Evolutionary conservation across 2,797 vertebrate species (phyloP).

Genomic region (Sebastes vulpes): DNA sequence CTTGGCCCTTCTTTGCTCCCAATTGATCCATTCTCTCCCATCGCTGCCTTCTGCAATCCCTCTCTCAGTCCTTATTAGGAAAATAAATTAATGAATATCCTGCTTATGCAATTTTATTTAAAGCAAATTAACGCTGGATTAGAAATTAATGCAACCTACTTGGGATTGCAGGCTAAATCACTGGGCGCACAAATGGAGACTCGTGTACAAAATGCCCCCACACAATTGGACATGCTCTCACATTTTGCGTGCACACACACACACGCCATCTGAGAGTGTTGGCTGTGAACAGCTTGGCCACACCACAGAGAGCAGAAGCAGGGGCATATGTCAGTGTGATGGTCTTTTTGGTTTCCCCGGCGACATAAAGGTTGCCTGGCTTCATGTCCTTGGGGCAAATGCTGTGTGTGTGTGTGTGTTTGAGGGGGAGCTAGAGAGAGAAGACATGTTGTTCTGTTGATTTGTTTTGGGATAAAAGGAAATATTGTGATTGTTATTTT

Average conservation of each 20-base stretch:
- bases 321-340: constrained; percentile 86
- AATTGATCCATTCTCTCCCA: constrained; percentile 47
- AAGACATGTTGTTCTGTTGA: constrained; percentile 45
- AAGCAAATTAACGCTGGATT: constrained; percentile 47
- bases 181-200: constrained; percentile 70
- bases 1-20: constrained; percentile 34
- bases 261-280: constrained; percentile 81
- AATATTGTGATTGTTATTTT: neutral
- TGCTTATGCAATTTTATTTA: constrained; percentile 35
- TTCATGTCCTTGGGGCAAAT: constrained; percentile 84
- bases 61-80: constrained; percentile 41
- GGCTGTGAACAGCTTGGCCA: constrained; percentile 84
- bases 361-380: constrained; percentile 85
- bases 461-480: constrained; percentile 35
- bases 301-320: constrained; percentile 84
- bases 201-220: constrained; percentile 75
- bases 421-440: neutral
- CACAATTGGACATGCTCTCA: constrained; percentile 77
- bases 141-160: constrained; percentile 61
- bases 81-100: constrained; percentile 35
- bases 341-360: constrained; percentile 85
- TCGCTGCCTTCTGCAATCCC: constrained; percentile 17
- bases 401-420: constrained; percentile 36
- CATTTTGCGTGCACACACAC: constrained; percentile 59
- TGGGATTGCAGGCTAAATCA: constrained; percentile 54